phyloP scores from a whole-genome alignment of 2,797 vertebrate species.

The Sebastes minor region DNA sequence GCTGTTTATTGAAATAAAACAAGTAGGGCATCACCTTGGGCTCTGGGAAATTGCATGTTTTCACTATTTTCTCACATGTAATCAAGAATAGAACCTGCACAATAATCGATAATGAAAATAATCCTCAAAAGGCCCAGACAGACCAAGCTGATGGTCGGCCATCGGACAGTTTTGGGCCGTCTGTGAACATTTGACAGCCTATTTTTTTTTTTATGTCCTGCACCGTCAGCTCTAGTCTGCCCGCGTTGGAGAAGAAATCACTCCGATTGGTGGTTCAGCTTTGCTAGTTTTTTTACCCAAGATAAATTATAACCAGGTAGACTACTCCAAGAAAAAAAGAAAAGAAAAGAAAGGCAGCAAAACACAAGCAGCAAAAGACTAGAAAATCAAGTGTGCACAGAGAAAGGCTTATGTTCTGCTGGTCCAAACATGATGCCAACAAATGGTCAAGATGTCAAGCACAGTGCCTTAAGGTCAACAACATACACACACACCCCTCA shows the following conservation, averaged over 20 bases:
- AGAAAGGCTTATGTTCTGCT: background rate
- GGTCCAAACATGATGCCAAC: background rate
- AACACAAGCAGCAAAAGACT: background rate
- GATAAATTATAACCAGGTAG: background rate
- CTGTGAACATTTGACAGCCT: too few species aligned
- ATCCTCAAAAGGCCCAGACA: too few species aligned
- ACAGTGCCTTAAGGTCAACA: constrained; percentile 33
- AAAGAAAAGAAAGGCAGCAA: background rate
- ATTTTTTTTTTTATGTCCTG: too few species aligned
- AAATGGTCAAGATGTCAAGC: constrained; percentile 40
- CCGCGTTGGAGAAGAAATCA: too few species aligned
- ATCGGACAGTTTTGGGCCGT: too few species aligned
- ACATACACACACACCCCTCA: background rate
- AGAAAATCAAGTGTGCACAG: background rate
- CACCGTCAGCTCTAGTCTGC: too few species aligned
- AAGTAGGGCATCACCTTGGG: background rate
- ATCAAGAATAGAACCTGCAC: background rate
- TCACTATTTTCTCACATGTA: background rate
- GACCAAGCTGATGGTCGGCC: too few species aligned
- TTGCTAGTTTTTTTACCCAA: background rate
- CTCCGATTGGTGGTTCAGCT: too few species aligned
- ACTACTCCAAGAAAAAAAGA: background rate
- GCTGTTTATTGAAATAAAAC: background rate
- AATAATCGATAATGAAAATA: background rate
- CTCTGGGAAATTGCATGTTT: background rate